Conservation (phyloP, 2,888 invertebrate genomes). For the Anodontia alba region DNA sequence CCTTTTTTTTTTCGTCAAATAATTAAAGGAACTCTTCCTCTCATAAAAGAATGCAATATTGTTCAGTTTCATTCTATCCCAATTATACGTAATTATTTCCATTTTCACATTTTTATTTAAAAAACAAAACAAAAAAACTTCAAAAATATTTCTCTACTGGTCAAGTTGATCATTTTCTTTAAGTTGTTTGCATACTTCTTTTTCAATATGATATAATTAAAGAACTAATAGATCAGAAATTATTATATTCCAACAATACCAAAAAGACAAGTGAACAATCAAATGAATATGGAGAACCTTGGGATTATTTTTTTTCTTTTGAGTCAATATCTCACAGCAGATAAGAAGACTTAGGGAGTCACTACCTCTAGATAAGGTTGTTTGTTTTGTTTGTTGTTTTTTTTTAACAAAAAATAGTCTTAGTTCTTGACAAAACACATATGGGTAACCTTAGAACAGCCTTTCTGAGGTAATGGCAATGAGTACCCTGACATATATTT, state of each 20-base stretch:
- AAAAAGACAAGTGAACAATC: conserved; percentile 8
- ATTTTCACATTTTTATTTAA: not conserved
- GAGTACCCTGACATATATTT: too few relatives aligned
- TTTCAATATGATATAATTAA: not conserved
- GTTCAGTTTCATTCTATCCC: not conserved
- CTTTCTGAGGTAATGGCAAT: too few relatives aligned
- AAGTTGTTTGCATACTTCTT: too few relatives aligned
- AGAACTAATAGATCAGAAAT: conserved; percentile 18
- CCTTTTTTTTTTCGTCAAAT: not conserved
- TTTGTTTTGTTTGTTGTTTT: too few relatives aligned
- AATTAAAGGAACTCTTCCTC: not conserved
- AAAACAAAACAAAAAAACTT: too few relatives aligned
- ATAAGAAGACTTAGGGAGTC: conserved; percentile 11
- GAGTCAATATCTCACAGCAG: not conserved
- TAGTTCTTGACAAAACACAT: too few relatives aligned
- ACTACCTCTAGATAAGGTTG: too few relatives aligned
- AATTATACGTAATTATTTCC: not conserved
- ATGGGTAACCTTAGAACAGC: too few relatives aligned
- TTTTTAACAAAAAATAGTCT: too few relatives aligned
- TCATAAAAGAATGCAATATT: not conserved
- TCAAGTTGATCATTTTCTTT: too few relatives aligned
- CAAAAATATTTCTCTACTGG: not conserved
- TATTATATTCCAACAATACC: conserved; percentile 8
- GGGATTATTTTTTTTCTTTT: conserved; percentile 1
- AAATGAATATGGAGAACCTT: not conserved